These are phyloP conservation scores for Phrynocephalus versicolor DNA, from an alignment of 2,113 vertebrate species.

Conservation along the genomic window DNA sequence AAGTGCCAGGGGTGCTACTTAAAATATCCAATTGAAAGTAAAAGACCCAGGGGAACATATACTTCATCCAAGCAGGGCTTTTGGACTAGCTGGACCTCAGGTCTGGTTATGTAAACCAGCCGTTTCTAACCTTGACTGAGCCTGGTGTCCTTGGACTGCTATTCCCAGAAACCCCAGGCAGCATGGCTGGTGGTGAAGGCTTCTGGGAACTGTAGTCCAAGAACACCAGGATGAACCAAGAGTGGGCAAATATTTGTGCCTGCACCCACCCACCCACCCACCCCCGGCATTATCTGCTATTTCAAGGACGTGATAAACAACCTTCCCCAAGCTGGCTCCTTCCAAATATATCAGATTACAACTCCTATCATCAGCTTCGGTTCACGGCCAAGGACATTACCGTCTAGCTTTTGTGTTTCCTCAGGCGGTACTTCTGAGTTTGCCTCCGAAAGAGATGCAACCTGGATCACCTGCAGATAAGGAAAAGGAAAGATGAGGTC, in stretches of 20 bases:
- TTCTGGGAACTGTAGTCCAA: no score
- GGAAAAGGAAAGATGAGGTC: background rate
- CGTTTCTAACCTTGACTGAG: no score
- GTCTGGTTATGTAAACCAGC: no score
- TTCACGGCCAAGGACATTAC: slow-evolving; percentile 63
- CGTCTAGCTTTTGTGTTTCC: slow-evolving; percentile 78
- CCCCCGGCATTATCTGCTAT: background rate
- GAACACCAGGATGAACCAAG: no score
- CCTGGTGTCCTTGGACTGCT: background rate
- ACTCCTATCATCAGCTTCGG: background rate
- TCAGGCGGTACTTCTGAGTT: slow-evolving; percentile 74
- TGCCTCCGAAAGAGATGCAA: slow-evolving; percentile 88
- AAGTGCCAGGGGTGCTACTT: no score
- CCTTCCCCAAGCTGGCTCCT: background rate
- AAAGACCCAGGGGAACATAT: no score
- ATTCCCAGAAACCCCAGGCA: background rate
- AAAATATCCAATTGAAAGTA: background rate
- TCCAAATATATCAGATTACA: background rate
- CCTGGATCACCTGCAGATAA: slow-evolving; percentile 85
- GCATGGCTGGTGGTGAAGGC: no score
- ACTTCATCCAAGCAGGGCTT: background rate
- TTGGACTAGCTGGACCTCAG: no score
- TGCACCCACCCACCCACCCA: no score
- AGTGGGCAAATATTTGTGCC: no score
- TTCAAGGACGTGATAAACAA: background rate